Base-by-base conservation (phyloP, 1,140 invertebrate species). In the Orius insidiosus region DNA sequence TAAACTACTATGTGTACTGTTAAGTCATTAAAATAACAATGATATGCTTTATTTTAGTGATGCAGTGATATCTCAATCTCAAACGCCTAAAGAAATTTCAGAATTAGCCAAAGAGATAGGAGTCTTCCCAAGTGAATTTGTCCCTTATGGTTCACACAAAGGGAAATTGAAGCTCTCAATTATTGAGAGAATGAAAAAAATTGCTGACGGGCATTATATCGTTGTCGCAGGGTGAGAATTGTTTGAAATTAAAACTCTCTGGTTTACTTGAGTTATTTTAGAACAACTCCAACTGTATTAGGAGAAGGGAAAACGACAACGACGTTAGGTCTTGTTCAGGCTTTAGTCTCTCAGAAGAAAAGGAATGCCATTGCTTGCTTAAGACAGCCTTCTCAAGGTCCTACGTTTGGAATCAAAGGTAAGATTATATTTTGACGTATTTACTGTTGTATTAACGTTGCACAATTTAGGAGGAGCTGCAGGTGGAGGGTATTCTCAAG, bases 251-350 rank as follows among this genome's bases (percentile, higher is more conserved):
- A 13, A 43, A 43, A 43, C 8, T 19, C 9, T 43, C 9, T 32
- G 9, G 9, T 9, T 13, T 33, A 5, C 13, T 9, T 33, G 14
- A 14, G 6, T 33, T 45, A 2, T 48, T 3, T 40, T 41, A 48
- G 57, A 10, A 97, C 98, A 7, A 98, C 92, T 0, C 93, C 94
- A 1, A 98, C 94, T 0, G 90, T 93, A 0, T 66, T 98, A 2
- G 95, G 94, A 5, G 94, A 98, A 67, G 93, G 94, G 1, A 98
- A 98, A 68, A 94, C 79, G 60, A 99, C 96, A 0, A 98, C 94
- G 0, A 77, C 85, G 0, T 73, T 99, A 54, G 96, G 96, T 30
- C 63, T 98, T 41, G 79, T 80, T 7, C 96, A 99, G 66, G 92
- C 93, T 6, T 65, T 99, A 7, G 76, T 79, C 1, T 84, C 83